Percentiles rank a stretch among this genome's conserved stretches.
Evolutionary conservation across 1,140 invertebrate species (phyloP).

Genomic region (Cecropterus lyciades): DNA sequence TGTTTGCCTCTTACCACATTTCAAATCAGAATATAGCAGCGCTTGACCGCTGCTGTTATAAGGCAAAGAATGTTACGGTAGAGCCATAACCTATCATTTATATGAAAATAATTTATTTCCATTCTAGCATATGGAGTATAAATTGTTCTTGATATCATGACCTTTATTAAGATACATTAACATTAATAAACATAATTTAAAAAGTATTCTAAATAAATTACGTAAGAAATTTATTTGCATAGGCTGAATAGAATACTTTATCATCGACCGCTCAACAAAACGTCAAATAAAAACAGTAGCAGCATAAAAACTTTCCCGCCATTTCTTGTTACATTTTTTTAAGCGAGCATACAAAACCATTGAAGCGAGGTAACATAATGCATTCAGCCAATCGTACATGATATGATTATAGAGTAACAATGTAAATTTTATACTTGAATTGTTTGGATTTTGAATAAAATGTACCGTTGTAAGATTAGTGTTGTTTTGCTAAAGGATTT

Average conservation of each 20-base stretch:
- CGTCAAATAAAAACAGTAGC: constrained; percentile 34
- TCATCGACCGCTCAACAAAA: constrained; percentile 31
- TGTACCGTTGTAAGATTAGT: constrained; percentile 32
- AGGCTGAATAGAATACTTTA: constrained; percentile 9
- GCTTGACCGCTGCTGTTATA: no score
- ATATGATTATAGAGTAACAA: constrained; percentile 34
- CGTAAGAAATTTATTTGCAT: constrained; percentile 6
- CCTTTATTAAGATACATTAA: no score
- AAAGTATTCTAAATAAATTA: constrained; percentile 8
- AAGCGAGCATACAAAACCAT: constrained; percentile 29
- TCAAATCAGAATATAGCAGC: no score
- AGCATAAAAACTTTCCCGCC: constrained; percentile 34
- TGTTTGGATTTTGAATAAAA: constrained; percentile 30
- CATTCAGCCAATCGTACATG: constrained; percentile 37
- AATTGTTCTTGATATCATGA: no score
- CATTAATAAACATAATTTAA: no score
- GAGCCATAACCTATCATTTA: no score
- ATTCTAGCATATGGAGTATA: no score
- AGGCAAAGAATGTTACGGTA: no score
- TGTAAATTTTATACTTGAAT: constrained; percentile 33
- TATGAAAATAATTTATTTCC: no score
- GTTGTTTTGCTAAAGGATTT: constrained; percentile 37
- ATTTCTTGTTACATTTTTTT: constrained; percentile 35
- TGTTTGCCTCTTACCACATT: no score
- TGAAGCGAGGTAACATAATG: constrained; percentile 33